Base-by-base conservation (phyloP, 1,140 invertebrate genomes). In the Dinoponera quadriceps region DNA sequence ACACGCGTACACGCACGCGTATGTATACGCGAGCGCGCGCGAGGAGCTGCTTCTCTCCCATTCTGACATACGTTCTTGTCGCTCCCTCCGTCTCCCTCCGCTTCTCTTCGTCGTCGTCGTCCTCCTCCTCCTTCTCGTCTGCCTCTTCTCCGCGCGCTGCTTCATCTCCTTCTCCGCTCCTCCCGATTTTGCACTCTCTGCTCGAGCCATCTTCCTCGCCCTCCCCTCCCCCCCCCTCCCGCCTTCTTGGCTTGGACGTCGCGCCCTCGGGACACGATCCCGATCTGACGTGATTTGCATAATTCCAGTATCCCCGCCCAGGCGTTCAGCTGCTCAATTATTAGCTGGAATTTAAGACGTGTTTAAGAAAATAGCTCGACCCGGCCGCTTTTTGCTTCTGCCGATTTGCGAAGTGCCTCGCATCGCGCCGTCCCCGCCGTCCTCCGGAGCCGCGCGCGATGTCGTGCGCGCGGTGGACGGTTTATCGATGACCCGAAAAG, bases 291-390 rank as follows among this genome's bases (percentile, higher is more conserved):
- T 80, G 90, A 94, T 94, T 94, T 94, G 92, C 93, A 94, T 94
- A 94, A 94, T 94, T 94, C 91, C 90, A 92, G 92, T 91, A 92
- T 92, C 92, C 87, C 92, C 89, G 91, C 90, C 91, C 91, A 92
- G 63, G 38, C 92, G 90, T 93, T 93, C 92, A 92, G 92, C 92
- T 94, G 92, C 91, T 92, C 92, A 92, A 93, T 94, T 94, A 93
- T 94, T 94, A 93, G 90, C 86, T 90, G 91, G 92, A 93, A 93
- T 94, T 93, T 93, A 93, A 93, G 92, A 93, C 91, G 92, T 92
- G 92, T 93, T 93, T 92, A 93, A 93, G 92, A 94, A 94, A 94
- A 93, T 93, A 92, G 90, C 92, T 90, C 88, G 89, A 91, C 87
- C 83, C 84, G 72, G 90, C 80, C 90, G 87, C 85, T 91, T 87